These are phyloP conservation scores for Eilema griseolum DNA, from an alignment of 2,888 invertebrate genomes.

Conservation along the genomic window DNA sequence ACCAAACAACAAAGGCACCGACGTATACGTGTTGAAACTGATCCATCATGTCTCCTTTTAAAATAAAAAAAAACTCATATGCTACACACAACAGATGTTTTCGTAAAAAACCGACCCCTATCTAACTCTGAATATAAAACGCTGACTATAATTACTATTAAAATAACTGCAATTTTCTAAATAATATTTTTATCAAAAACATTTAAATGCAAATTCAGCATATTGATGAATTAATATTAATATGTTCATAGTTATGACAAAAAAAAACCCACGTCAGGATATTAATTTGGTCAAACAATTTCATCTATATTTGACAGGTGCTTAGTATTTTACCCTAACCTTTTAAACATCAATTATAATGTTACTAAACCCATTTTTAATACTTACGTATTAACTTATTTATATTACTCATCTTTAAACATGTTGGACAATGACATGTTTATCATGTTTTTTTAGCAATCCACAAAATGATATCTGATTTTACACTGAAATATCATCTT, in stretches of 20 bases:
- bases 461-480: slow-evolving; percentile 36
- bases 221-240: slow-evolving; percentile 72
- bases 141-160: slow-evolving; percentile 77
- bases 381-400: background rate
- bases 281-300: slow-evolving; percentile 63
- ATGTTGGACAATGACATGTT: slow-evolving; percentile 23
- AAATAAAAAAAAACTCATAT: slow-evolving; percentile 83
- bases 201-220: slow-evolving; percentile 83
- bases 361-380: slow-evolving; percentile 7
- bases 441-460: slow-evolving; percentile 8
- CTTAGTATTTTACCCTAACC: slow-evolving; percentile 21
- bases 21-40: slow-evolving; percentile 86
- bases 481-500: slow-evolving; percentile 31
- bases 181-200: slow-evolving; percentile 76
- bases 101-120: slow-evolving; percentile 81
- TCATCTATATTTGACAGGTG: slow-evolving; percentile 58
- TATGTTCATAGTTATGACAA: slow-evolving; percentile 76
- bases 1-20: slow-evolving; percentile 84
- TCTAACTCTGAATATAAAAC: slow-evolving; percentile 71
- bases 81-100: slow-evolving; percentile 85
- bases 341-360: slow-evolving; percentile 19
- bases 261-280: slow-evolving; percentile 59
- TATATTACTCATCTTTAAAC: slow-evolving; percentile 15
- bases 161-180: slow-evolving; percentile 80
- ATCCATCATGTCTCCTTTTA: slow-evolving; percentile 87